Evolutionary conservation across 1,140 invertebrate species (phyloP), one percentile per base, ranked within the genome.

Genomic region (Drosophila sulfurigaster): DNA sequence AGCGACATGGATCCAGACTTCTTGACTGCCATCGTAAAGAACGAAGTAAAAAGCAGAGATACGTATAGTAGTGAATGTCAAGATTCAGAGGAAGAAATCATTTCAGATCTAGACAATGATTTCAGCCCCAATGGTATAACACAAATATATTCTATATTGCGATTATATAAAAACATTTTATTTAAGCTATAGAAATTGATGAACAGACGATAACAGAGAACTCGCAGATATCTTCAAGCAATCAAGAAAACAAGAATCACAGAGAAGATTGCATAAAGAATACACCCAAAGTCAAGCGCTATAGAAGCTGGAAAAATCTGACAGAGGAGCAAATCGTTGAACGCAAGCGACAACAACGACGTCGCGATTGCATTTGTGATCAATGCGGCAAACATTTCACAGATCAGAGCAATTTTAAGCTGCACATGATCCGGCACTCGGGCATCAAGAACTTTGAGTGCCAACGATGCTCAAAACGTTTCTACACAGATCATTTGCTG

Each of bases 401-500:
- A 1, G 83, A 88, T 13, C 85, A 80, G 25, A 88, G 83, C 57
- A 88, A 88, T 32, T 88, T 88, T 2, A 88, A 88, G 38, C 20
- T 88, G 15, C 83, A 88, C n/a, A 81, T 88, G 78, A 46, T 88
- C 0, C 59, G 83, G 0, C 83, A 88, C 51, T 64, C 85, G 1
- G 83, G 83, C n/a, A 43, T 88, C 5, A 88, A 80, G 49, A 78
- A 83, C 8, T 88, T 78, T n/a, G 48, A 66, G n/a, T 88, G 83
- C 25, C 25, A 15, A 2, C 54, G 80, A 2, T 88, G 83, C 25
- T 56, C 41, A 0, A 83, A 63, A 51, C 35, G 20, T 0, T 88
- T 78, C 52, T 88, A 88, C 62, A 88, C 83, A 0, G 83, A 88
- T 0, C 83, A 88, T 5, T 25, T 88, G 11, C 38, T 83, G 32